Evolutionary conservation across 2,797 vertebrate species (phyloP), one percentile per base, ranked within the genome.

Genomic region (Gorsachius magnificus): DNA sequence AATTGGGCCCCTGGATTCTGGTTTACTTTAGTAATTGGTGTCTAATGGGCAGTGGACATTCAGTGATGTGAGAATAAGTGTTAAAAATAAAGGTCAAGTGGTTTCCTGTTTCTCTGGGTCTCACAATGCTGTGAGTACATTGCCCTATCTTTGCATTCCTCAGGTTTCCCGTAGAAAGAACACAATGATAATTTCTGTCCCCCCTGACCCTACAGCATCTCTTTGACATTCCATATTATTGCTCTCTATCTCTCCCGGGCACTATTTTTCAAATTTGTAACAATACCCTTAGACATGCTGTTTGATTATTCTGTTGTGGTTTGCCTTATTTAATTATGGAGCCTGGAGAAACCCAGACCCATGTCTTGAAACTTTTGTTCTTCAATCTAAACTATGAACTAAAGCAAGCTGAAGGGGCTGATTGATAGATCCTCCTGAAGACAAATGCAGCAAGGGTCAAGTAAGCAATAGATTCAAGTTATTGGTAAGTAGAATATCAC

Each of bases 321-420:
- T 87, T 70, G 10, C 11, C n/a, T 77, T 84, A 79, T 74, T 93
- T 87, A 94, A 70, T 90, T 89, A 91, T 26, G 89, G 45, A 80
- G 9, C 26, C 50, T 43, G 33, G 10, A 82, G 43, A 84, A 89
- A 94, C 80, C 21, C 46, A 76, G 54, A 70, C 6, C 6, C 24
- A 9, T 29, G 28, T 45, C 45, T 87, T 57, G 33, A 91, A 75
- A 68, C 15, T 53, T 94, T 48, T 81, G 17, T 57, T 66, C 38
- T 84, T 79, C 29, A 79, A 15, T 36, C 36, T 82, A 82, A 91
- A 46, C 29, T 68, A 56, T 6, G 16, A 66, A 57, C 29, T 56
- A 57, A 57, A 89, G 41, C 14, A 82, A 93, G 6, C 20, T 63
- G 58, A 77, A 93, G 50, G 35, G 12, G 9, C 16, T 76, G 65